Evolutionary conservation across 2,797 vertebrate species (phyloP), one percentile per base, ranked within the genome.

Genomic region (Pseudomugil gertrudae): DNA sequence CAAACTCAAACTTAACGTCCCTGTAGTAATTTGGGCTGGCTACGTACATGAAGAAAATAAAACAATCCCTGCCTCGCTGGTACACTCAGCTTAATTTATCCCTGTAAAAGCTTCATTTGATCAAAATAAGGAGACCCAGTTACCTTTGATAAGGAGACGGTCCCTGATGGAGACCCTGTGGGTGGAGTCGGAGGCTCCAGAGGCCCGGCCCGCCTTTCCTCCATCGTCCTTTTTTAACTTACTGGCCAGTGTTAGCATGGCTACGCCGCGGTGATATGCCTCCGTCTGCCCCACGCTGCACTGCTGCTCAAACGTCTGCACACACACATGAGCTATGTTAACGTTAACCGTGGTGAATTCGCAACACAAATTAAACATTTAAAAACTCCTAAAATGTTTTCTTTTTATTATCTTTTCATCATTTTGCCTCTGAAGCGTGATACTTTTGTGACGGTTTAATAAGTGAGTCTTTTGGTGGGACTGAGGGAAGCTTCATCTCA

Each of bases 101-200:
- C 40, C 30, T 48, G 8, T 36, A 61, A 17, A 21, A 0, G 4
- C 53, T 14, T 7, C 11, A 0, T 10, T 2, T 17, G 26, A 19
- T 27, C 14, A 55, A 24, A 24, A 0, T 7, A 11, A 4, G 57
- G 9, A 9, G 52, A 51, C n/a, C 9, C 7, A 0, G 9, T 55
- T 92, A 98, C 98, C 97, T 99, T 99, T 99, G 88, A 97, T 95
- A 36, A 99, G 96, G 66, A 99, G 88, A 59, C 96, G 95, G 87
- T 99, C 98, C 69, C 97, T 93, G 83, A 99, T 92, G 45, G 98
- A 99, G 74, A 99, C 94, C 75, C 97, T 94, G 79, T 97, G 95
- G 24, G 95, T 90, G 38, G 96, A 95, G 87, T 99, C 97, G 0
- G 94, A 87, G 53, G 94, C 78, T 51, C 90, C 94, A 1, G 95